Percentiles rank a stretch among this genome's conserved stretches.
phyloP scores from a whole-genome alignment of 2,888 invertebrate genomes.

The Limnephilus lunatus region DNA sequence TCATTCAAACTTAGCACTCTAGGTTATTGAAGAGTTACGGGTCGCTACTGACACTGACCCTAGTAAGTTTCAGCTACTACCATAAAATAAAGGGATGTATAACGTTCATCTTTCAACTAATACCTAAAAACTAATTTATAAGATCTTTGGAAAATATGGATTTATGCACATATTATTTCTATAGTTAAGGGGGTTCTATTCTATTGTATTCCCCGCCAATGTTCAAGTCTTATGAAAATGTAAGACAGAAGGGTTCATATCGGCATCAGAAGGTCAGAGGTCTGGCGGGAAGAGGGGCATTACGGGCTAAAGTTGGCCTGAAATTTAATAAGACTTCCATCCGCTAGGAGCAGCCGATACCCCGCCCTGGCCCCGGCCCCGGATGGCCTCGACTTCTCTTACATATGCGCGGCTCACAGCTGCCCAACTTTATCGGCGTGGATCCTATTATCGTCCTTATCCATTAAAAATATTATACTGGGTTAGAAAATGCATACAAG shows the following conservation, averaged over 20 bases:
- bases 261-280: slow-evolving; percentile 8
- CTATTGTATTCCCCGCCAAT: neutral
- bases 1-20: too few relatives aligned
- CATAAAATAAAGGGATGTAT: too few relatives aligned
- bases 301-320: neutral
- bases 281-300: neutral
- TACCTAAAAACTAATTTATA: too few relatives aligned
- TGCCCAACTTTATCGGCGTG: neutral
- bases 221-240: slow-evolving; percentile 23
- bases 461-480: neutral
- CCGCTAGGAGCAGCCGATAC: neutral
- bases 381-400: neutral
- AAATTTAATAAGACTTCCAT: neutral
- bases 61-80: too few relatives aligned
- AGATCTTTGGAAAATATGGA: too few relatives aligned
- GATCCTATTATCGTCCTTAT: neutral
- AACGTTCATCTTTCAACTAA: too few relatives aligned
- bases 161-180: too few relatives aligned
- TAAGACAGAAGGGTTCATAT: slow-evolving; percentile 28
- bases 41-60: too few relatives aligned
- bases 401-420: neutral
- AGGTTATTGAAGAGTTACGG: too few relatives aligned
- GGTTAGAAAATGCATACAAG: neutral
- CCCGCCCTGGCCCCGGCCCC: neutral
- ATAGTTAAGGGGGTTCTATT: neutral